These are phyloP conservation scores for Cladopsammia gracilis DNA, from an alignment of 64 coral and sea anemone species.

Conservation along the genomic window DNA sequence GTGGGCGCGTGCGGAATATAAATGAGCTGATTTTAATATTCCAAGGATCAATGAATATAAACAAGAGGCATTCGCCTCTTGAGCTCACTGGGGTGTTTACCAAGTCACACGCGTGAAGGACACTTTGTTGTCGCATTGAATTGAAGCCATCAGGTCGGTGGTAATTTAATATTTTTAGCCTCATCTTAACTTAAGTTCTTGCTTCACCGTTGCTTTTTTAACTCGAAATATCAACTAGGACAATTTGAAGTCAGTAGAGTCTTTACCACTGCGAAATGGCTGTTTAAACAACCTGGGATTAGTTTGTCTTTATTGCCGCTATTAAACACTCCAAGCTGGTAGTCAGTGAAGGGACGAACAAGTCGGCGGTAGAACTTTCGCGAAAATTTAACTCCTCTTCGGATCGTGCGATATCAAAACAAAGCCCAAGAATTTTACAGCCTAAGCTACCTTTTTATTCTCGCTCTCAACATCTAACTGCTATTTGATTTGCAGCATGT, in stretches of 20 bases:
- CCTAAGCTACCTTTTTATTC: background rate
- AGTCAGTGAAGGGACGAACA: too few relatives aligned
- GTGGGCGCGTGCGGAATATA: slow-evolving; percentile 1
- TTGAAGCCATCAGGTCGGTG: background rate
- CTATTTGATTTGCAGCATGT: slow-evolving; percentile 27
- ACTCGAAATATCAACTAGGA: background rate
- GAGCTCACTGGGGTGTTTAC: slow-evolving; percentile 11
- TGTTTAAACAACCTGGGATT: slow-evolving; percentile 3
- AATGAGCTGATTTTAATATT: slow-evolving; percentile 35
- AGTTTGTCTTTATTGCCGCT: background rate
- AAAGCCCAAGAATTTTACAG: background rate
- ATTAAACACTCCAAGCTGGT: background rate
- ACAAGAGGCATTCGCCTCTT: background rate
- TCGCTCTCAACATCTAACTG: background rate
- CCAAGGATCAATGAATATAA: slow-evolving; percentile 43
- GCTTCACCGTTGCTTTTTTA: background rate
- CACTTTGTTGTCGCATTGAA: background rate
- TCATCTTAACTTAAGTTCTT: background rate
- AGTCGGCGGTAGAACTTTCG: too few relatives aligned
- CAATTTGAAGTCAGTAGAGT: background rate
- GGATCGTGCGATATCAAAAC: background rate
- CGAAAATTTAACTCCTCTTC: background rate
- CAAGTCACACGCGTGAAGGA: background rate
- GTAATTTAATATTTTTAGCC: background rate
- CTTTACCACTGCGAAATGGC: background rate